A percentile compares a stretch with the other conserved stretches of the same genome.
phyloP scores from a whole-genome alignment of 2,113 vertebrate species.

The Anolis sagrei region DNA sequence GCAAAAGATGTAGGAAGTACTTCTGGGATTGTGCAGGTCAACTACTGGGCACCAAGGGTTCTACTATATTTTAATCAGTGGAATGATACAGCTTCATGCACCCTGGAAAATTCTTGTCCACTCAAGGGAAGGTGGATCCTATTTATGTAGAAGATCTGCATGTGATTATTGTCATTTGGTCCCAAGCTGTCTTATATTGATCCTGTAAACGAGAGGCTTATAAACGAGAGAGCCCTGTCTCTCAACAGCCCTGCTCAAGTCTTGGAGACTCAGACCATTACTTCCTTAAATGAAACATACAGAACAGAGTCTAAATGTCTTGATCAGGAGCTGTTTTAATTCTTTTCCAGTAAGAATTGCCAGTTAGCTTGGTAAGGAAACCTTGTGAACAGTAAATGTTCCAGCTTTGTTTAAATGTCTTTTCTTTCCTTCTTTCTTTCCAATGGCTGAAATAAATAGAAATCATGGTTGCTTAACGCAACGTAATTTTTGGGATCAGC shows the following conservation, averaged over 20 bases:
- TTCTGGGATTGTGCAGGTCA: neutral
- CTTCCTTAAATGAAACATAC: too few relatives aligned
- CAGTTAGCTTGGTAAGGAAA: neutral
- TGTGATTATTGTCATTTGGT: too few relatives aligned
- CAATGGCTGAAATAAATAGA: neutral
- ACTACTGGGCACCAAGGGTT: neutral
- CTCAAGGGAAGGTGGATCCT: neutral
- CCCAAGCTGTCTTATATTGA: too few relatives aligned
- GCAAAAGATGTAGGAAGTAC: neutral
- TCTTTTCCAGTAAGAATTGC: neutral
- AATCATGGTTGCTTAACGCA: neutral
- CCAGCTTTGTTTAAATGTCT: neutral
- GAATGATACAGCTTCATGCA: neutral
- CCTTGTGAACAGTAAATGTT: neutral
- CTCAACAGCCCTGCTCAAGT: too few relatives aligned
- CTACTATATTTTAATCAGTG: neutral
- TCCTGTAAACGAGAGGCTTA: too few relatives aligned
- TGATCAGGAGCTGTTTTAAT: neutral
- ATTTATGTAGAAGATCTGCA: too few relatives aligned
- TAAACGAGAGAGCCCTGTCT: too few relatives aligned
- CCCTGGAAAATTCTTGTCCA: neutral
- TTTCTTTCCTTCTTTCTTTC: neutral
- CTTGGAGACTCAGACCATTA: too few relatives aligned
- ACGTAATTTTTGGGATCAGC: neutral
- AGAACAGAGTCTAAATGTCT: neutral